Base-by-base conservation (phyloP, 2,113 vertebrate species). In the Seriola quinqueradiata region DNA sequence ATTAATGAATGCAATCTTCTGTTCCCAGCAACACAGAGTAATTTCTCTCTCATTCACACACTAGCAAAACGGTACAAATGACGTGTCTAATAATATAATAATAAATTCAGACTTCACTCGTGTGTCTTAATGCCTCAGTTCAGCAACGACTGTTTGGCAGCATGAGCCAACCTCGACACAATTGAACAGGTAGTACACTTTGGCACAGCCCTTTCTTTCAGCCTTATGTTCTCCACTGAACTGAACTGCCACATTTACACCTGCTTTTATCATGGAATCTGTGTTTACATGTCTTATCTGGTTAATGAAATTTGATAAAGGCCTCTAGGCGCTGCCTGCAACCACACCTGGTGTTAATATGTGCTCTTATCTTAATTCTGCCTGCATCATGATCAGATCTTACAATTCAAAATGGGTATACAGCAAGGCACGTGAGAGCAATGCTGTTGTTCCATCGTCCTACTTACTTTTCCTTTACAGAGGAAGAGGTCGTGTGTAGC, bases 31-130 rank as follows among this genome's bases (percentile, higher is more conserved):
- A 75, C 60, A 72, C 28, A 28, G 28, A 28, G 32, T 32, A 66
- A 34, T 28, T 54, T 69, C 46, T 38, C 61, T 66, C 13, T 48
- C 79, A 74, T 75, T 75, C 76, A 68, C 79, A 83, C 19, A 0
- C 71, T 6, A 69, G 84, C 81, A 78, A 80, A 88, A 85, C 68
- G 75, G 82, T 73, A 87, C 81, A 86, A 88, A 88, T 50, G 82
- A 75, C 83, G 44, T 69, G 55, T 83, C 42, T 78, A 79, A 79
- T 50, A n/a, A 75, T 69, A 85, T 57, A 76, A 74, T 52, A 54
- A 66, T 78, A 70, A 82, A 87, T 52, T 59, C 46, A 86, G 79
- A 83, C 48, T 59, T 67, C 34, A 72, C 59, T 63, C 44, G 11
- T 40, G 60, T 48, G 70, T 81, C n/a, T 66, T n/a, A 78, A 79